These are phyloP conservation scores for Anableps anableps DNA, from an alignment of 2,797 vertebrate genomes.

Conservation along the genomic window DNA sequence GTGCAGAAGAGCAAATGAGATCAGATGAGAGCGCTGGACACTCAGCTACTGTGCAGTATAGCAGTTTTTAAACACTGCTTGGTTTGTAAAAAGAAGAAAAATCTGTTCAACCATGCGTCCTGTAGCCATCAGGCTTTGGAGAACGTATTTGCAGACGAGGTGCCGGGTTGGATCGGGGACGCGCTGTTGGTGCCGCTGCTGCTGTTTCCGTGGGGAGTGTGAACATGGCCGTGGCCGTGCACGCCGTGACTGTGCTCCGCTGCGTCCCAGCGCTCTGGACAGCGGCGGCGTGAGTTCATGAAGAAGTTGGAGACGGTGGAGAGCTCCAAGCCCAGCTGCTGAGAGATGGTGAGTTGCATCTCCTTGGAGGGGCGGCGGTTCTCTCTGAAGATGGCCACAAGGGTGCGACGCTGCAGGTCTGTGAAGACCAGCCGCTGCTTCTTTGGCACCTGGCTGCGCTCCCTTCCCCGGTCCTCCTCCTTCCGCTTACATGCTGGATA, in stretches of 20 bases:
- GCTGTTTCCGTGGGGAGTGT: conserved; percentile 63
- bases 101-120: conserved; percentile 23
- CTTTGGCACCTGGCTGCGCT: conserved; percentile 93
- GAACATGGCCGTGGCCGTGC: conserved; percentile 77
- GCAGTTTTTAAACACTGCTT: conserved; percentile 27
- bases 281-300: conserved; percentile 97
- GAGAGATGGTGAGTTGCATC: conserved; percentile 98
- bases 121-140: conserved; percentile 89
- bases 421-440: conserved; percentile 99
- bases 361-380: conserved; percentile 98
- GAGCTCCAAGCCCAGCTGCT: conserved; percentile 97
- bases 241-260: conserved; percentile 86
- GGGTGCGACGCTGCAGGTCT: conserved; percentile 97
- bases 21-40: conserved; percentile 52
- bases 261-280: conserved; percentile 94
- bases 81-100: not conserved
- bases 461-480: conserved; percentile 90
- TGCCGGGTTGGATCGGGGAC: conserved; percentile 78
- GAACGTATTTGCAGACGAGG: conserved; percentile 89
- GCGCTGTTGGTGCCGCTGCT: conserved; percentile 49
- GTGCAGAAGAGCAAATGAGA: conserved; percentile 51
- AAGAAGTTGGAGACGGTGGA: conserved; percentile 99
- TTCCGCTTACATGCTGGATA: conserved; percentile 94
- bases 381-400: conserved; percentile 98
- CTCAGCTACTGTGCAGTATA: conserved; percentile 39